Percentiles rank a stretch among this genome's conserved stretches.
These are phyloP conservation scores for Protobothrops mucrosquamatus DNA, from an alignment of 2,113 vertebrate genomes.

Conservation along the genomic window DNA sequence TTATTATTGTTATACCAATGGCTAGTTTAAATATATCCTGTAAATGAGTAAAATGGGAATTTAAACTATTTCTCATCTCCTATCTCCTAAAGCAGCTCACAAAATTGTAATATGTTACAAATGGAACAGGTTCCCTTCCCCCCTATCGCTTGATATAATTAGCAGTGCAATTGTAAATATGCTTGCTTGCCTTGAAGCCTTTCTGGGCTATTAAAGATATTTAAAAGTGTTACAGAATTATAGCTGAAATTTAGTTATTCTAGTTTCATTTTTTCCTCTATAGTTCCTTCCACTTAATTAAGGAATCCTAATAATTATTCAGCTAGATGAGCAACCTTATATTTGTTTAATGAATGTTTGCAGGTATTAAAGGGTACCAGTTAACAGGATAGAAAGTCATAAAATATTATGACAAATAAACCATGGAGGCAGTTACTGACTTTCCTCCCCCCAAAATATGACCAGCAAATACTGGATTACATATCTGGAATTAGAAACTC, in stretches of 20 bases:
- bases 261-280: neutral
- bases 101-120: neutral
- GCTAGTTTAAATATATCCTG: neutral
- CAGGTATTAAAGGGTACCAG: neutral
- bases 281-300: neutral
- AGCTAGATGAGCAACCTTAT: neutral
- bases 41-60: neutral
- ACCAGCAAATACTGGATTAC: neutral
- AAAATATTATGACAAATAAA: slow-evolving; percentile 3
- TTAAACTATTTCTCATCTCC: neutral
- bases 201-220: neutral
- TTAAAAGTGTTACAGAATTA: neutral
- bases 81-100: neutral
- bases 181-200: neutral
- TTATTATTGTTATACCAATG: neutral
- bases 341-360: neutral
- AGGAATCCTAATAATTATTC: neutral
- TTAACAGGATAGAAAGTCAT: neutral
- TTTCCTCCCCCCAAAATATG: neutral
- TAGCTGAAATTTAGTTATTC: neutral
- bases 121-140: neutral
- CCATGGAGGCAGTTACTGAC: neutral
- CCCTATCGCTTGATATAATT: neutral
- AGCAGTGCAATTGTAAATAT: neutral
- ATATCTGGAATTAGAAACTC: neutral